phyloP scores from a whole-genome alignment of 1,140 invertebrate genomes.

The Lepidotrigona ventralis region DNA sequence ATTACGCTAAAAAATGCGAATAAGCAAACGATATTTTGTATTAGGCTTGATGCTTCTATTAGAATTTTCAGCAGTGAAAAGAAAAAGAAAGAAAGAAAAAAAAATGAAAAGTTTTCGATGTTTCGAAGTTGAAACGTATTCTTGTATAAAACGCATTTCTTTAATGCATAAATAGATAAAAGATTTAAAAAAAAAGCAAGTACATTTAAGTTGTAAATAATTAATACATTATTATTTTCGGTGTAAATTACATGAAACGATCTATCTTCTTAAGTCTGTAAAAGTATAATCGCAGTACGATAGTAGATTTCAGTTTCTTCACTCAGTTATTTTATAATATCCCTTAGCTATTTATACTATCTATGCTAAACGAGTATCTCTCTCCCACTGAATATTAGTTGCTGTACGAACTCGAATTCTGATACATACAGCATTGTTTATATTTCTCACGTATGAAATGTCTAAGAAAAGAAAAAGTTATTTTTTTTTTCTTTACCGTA shows the following conservation, averaged over 20 bases:
- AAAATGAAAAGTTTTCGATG: conserved; percentile 5
- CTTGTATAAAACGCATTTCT: conserved; percentile 64
- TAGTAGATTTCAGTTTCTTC: conserved; percentile 40
- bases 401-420: conserved; percentile 23
- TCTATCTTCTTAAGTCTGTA: conserved; percentile 27
- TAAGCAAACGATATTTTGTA: conserved; percentile 10
- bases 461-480: not conserved
- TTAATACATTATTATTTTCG: conserved; percentile 43
- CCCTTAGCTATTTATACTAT: conserved; percentile 52
- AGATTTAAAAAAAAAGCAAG: conserved; percentile 40
- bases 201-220: conserved; percentile 61
- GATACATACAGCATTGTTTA: conserved; percentile 5
- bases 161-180: conserved; percentile 59
- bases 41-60: conserved; percentile 16
- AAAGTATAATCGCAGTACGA: conserved; percentile 34
- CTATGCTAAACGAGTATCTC: conserved; percentile 19
- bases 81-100: conserved; percentile 7
- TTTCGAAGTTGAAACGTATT: conserved; percentile 49
- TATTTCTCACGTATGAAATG: not conserved
- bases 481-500: conserved; percentile 24
- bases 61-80: conserved; percentile 42
- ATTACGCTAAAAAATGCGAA: conserved; percentile 1
- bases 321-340: conserved; percentile 46
- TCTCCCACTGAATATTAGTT: conserved; percentile 11
- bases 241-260: conserved; percentile 34